Percentiles rank a stretch among this genome's conserved stretches.
Evolutionary conservation across 2,888 invertebrate genomes (phyloP).

Genomic region (Malachius bipustulatus): DNA sequence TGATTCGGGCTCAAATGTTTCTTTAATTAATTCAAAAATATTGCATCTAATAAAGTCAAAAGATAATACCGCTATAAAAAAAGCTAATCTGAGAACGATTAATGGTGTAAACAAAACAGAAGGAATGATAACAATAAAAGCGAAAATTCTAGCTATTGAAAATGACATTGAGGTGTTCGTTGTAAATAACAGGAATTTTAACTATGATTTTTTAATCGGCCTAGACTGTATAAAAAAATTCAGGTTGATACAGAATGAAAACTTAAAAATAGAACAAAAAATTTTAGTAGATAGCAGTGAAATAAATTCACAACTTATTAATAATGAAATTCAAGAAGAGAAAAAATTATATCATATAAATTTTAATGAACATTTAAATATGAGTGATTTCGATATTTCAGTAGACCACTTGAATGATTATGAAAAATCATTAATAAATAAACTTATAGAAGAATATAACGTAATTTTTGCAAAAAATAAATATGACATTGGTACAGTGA

Average conservation of each 20-base stretch:
- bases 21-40: no score
- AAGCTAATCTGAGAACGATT: no score
- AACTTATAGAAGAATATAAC: slow-evolving; percentile 19
- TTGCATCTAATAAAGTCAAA: no score
- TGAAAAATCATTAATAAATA: slow-evolving; percentile 15
- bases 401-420: slow-evolving; percentile 9
- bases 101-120: no score
- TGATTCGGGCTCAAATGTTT: no score
- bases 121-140: no score
- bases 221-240: slow-evolving; percentile 18
- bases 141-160: no score
- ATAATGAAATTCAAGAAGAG: slow-evolving; percentile 6
- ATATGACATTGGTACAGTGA: slow-evolving; percentile 21
- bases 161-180: slow-evolving; percentile 15
- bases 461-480: slow-evolving; percentile 21
- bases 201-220: slow-evolving; percentile 16
- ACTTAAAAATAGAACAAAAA: slow-evolving; percentile 14
- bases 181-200: slow-evolving; percentile 13
- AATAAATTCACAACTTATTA: slow-evolving; percentile 4
- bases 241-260: slow-evolving; percentile 16
- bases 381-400: slow-evolving; percentile 7
- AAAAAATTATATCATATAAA: no score
- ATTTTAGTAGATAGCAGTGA: slow-evolving; percentile 7
- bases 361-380: slow-evolving; percentile 10
- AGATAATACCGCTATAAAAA: no score